Evolutionary conservation across 2,888 invertebrate genomes (phyloP), one percentile per base, ranked within the genome.

Genomic region (Tillus elongatus): DNA sequence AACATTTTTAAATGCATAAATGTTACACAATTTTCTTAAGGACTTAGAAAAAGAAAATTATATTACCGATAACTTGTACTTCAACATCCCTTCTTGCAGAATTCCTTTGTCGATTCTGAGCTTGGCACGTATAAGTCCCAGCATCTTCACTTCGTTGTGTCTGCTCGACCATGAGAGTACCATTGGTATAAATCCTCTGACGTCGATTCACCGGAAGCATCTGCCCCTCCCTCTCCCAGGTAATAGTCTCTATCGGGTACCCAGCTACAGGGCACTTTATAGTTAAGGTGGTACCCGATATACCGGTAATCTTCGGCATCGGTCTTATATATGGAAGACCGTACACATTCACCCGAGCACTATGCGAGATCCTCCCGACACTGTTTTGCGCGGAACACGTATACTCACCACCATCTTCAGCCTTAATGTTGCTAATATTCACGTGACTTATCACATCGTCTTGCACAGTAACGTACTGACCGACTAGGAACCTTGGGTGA

Each of bases 371-470:
- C 63, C 77, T 79, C 32, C 88, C 86, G 37, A 88, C 85, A 35
- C 79, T 75, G 63, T 90, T 91, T 50, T 79, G 78, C 2, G 90
- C 89, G 13, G 81, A 78, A 60, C 90, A 91, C 24, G 84, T 79
- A 61, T 88, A 91, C 57, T 89, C 86, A 4, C 41, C 41, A 4
- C 41, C 41, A 10, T 41, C 41, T 26, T 41, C 41, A 2, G 41
- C 38, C 16, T 38, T 35, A 43, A 89, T 80, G 45, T 82, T 77
- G 54, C 86, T 86, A 57, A 91, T 81, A 71, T 91, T 91, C 46
- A 91, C 83, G 69, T 90, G 89, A 58, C 89, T 89, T 63, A 91
- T 88, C 44, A 91, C 90, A 65, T 89, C 89, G 58, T 89, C 90
- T 68, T 89, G 89, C 29, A 89, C 77, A 12, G 89, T 90, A 47